A percentile compares a stretch with the other conserved stretches of the same genome.
Evolutionary conservation across 2,888 invertebrate genomes (phyloP).

Genomic region (Schizaphis graminum): DNA sequence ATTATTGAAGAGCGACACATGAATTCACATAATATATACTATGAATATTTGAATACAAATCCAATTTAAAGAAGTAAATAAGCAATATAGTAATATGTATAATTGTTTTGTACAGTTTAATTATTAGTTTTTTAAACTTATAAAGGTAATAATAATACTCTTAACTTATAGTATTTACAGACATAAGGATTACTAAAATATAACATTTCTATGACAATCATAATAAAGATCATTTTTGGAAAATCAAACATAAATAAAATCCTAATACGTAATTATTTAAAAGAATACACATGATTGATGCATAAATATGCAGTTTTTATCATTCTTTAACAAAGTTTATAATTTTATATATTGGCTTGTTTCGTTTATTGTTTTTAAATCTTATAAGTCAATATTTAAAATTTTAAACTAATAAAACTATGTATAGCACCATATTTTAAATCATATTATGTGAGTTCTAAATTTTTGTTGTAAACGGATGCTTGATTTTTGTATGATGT

Average conservation of each 20-base stretch:
- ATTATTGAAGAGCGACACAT: background rate
- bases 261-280: background rate
- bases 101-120: slow-evolving; percentile 14
- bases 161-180: slow-evolving; percentile 5
- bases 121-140: background rate
- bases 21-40: background rate
- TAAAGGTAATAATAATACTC: background rate
- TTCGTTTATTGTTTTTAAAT: background rate
- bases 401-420: slow-evolving; percentile 39
- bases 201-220: background rate
- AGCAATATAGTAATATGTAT: slow-evolving; percentile 5
- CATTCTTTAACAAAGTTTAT: background rate
- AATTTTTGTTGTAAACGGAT: background rate
- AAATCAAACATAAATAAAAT: slow-evolving; percentile 1
- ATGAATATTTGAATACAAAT: slow-evolving; percentile 24
- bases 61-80: slow-evolving; percentile 26
- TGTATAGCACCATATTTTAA: slow-evolving; percentile 49
- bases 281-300: background rate
- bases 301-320: background rate
- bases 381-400: slow-evolving; percentile 21
- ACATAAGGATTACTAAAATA: background rate
- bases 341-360: background rate
- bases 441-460: slow-evolving; percentile 11
- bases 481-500: background rate
- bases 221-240: background rate